A percentile compares a stretch with the other conserved stretches of the same genome.
Conservation (phyloP, 2,888 invertebrate species). For the Yponomeuta cagnagella region DNA sequence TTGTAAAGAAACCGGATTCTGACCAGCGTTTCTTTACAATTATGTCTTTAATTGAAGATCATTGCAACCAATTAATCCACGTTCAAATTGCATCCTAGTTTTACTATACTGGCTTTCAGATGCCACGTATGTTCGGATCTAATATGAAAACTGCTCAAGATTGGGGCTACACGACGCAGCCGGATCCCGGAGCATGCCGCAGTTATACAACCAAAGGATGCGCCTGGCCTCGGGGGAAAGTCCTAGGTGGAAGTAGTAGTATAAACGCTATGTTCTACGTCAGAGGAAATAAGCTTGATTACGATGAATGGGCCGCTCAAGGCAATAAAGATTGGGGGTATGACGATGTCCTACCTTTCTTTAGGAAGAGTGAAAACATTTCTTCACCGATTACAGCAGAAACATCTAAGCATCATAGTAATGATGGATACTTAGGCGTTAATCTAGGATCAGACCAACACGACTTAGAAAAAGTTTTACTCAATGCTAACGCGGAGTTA, state of each 20-base stretch:
- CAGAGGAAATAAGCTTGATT: slow-evolving; percentile 59
- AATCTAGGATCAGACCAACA: slow-evolving; percentile 11
- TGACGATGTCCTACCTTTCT: slow-evolving; percentile 50
- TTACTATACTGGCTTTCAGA: neutral
- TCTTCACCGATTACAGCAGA: neutral
- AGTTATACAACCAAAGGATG: slow-evolving; percentile 31
- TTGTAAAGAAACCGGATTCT: too few species aligned
- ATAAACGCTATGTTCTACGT: slow-evolving; percentile 70
- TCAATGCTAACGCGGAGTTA: slow-evolving; percentile 20
- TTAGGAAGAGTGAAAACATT: slow-evolving; percentile 53
- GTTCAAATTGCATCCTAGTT: neutral
- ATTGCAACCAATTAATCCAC: too few species aligned
- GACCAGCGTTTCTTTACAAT: too few species aligned
- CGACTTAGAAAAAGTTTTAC: slow-evolving; percentile 16
- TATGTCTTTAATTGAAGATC: too few species aligned
- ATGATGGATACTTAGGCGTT: slow-evolving; percentile 14
- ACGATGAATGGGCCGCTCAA: slow-evolving; percentile 56
- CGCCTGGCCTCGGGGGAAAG: slow-evolving; percentile 74
- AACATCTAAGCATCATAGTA: slow-evolving; percentile 10
- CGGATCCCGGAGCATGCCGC: slow-evolving; percentile 36
- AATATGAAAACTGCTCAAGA: slow-evolving; percentile 7
- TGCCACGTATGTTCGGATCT: neutral
- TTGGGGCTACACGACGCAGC: slow-evolving; percentile 46
- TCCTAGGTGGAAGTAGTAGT: slow-evolving; percentile 67
- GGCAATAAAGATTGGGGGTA: slow-evolving; percentile 68